Conservation (phyloP, 2,113 vertebrate genomes). For the Phalacrocorax carbo region DNA sequence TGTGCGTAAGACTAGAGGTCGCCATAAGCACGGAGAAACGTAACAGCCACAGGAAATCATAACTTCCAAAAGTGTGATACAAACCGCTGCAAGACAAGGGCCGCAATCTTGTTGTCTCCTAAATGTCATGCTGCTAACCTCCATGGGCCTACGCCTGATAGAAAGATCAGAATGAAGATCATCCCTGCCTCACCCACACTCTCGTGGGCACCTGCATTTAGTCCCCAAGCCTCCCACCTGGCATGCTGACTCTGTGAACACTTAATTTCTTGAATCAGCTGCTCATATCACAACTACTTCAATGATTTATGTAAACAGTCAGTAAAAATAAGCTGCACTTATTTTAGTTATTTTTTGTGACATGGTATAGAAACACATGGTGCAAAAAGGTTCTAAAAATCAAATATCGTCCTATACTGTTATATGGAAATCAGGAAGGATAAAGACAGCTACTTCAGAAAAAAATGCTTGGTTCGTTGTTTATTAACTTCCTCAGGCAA, state of each 20-base stretch:
- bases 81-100: background rate
- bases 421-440: background rate
- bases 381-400: background rate
- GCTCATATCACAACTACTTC: background rate
- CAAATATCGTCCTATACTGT: background rate
- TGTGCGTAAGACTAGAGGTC: background rate
- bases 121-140: background rate
- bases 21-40: rapidly evolving
- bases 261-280: background rate
- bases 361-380: rapidly evolving
- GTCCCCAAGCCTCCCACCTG: background rate
- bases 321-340: background rate
- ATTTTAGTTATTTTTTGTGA: background rate
- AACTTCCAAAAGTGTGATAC: background rate
- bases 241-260: background rate
- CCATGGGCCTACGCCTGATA: background rate
- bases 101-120: background rate
- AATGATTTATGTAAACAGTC: background rate
- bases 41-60: rapidly evolving
- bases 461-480: background rate
- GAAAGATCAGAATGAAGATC: background rate
- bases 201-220: background rate
- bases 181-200: background rate
- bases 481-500: background rate
- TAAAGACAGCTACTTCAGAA: background rate